Evolutionary conservation across 2,797 vertebrate species (phyloP).

Genomic region (Cercopithecus neglectus): DNA sequence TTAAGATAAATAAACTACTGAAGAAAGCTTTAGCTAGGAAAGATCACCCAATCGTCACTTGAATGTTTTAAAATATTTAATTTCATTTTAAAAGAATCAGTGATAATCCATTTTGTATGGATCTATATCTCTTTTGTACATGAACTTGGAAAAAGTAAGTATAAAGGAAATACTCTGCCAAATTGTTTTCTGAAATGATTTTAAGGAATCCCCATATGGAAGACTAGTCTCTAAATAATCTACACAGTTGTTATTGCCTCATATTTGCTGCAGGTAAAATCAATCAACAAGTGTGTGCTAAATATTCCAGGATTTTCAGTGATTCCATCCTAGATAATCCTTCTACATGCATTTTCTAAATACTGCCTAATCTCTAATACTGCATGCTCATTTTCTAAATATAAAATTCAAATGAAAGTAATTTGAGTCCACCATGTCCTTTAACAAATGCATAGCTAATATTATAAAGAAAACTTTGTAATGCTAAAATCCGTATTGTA

Average conservation of each 20-base stretch:
- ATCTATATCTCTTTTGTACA: conserved; percentile 56
- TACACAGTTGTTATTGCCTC: conserved; percentile 61
- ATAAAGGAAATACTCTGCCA: background rate
- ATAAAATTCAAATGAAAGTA: conserved; percentile 75
- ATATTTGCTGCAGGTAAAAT: conserved; percentile 42
- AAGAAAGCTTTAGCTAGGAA: conserved; percentile 21
- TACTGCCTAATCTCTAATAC: conserved; percentile 14
- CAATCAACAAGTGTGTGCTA: conserved; percentile 56
- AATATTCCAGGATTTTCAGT: conserved; percentile 7
- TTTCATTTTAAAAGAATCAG: conserved; percentile 68
- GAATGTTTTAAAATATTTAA: conserved; percentile 61
- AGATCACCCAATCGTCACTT: conserved; percentile 26
- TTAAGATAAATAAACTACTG: conserved; percentile 65
- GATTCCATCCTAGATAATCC: conserved; percentile 40
- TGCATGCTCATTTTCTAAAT: conserved; percentile 68
- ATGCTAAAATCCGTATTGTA: conserved; percentile 58
- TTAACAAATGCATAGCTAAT: conserved; percentile 50
- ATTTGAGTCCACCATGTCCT: conserved; percentile 50
- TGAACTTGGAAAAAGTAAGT: background rate
- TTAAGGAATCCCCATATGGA: background rate
- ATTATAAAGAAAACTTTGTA: conserved; percentile 68
- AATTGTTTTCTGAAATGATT: conserved; percentile 23
- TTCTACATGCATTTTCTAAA: conserved; percentile 53
- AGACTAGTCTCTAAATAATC: conserved; percentile 68
- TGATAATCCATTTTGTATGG: conserved; percentile 55